Evolutionary conservation across 2,113 vertebrate genomes (phyloP).

Genomic region (Tauraco erythrolophus): DNA sequence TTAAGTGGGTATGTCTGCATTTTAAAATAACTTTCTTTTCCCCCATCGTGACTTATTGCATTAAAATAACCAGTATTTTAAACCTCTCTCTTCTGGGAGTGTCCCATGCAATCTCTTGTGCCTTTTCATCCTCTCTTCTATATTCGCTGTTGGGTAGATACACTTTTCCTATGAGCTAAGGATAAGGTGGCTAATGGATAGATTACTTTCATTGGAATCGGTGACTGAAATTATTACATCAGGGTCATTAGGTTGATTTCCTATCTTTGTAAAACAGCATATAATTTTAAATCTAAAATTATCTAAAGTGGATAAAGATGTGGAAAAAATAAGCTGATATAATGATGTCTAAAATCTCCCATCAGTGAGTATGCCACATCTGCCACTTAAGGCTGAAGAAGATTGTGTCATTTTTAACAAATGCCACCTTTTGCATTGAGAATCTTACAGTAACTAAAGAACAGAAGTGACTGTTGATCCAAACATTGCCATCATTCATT

Average conservation of each 20-base stretch:
- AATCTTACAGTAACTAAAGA: background rate
- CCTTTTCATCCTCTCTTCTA: background rate
- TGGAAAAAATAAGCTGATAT: background rate
- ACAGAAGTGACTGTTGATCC: background rate
- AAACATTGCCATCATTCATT: background rate
- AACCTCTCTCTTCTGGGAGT: background rate
- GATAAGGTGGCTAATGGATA: background rate
- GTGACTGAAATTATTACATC: background rate
- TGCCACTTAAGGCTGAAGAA: background rate
- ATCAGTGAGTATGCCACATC: constrained; percentile 4
- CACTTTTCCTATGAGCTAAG: background rate
- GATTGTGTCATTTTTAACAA: background rate
- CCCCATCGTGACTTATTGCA: background rate
- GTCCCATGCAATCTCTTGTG: background rate
- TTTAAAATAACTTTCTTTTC: background rate
- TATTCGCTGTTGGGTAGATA: background rate
- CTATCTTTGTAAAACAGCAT: constrained; percentile 20
- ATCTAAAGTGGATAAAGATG: constrained; percentile 31
- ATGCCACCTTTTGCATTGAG: constrained; percentile 13
- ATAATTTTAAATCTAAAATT: constrained; percentile 25
- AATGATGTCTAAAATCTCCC: background rate
- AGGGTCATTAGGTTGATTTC: constrained; percentile 24
- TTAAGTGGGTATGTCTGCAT: background rate
- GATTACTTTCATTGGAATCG: background rate
- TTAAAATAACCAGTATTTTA: background rate